Conservation (phyloP, 2,113 vertebrate species). For the Xenotilapia leptura region DNA sequence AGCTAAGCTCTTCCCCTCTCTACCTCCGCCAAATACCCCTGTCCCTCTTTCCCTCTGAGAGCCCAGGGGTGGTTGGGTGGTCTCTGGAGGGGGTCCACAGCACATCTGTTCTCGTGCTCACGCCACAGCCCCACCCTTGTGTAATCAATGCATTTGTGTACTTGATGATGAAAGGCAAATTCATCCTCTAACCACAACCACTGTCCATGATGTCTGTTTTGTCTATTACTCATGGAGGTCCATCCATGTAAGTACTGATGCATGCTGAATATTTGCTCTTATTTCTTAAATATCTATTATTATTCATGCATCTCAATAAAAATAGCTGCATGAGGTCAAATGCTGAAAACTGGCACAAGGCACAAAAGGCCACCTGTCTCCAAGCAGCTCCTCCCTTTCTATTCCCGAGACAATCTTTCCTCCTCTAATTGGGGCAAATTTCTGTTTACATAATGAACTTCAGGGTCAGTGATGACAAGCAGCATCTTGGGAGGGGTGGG, state of each 20-base stretch:
- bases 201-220: neutral
- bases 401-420: conserved; percentile 46
- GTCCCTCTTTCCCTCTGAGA: conserved; percentile 17
- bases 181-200: neutral
- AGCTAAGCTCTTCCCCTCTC: conserved; percentile 60
- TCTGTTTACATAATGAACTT: conserved; percentile 62
- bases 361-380: conserved; percentile 48
- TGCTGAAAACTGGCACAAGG: neutral
- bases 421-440: conserved; percentile 49
- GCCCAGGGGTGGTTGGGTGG: conserved; percentile 39
- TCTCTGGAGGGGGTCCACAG: conserved; percentile 45
- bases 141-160: conserved; percentile 64
- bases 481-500: conserved; percentile 21
- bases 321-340: neutral
- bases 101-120: conserved; percentile 63
- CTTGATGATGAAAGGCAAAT: conserved; percentile 37
- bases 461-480: conserved; percentile 50
- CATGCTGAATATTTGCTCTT: neutral
- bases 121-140: neutral
- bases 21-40: neutral
- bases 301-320: neutral
- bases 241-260: neutral
- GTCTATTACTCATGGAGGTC: neutral
- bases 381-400: neutral
- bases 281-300: neutral